Evolutionary conservation across 2,113 vertebrate species (phyloP), one percentile per base, ranked within the genome.

Genomic region (Gila orcuttii): DNA sequence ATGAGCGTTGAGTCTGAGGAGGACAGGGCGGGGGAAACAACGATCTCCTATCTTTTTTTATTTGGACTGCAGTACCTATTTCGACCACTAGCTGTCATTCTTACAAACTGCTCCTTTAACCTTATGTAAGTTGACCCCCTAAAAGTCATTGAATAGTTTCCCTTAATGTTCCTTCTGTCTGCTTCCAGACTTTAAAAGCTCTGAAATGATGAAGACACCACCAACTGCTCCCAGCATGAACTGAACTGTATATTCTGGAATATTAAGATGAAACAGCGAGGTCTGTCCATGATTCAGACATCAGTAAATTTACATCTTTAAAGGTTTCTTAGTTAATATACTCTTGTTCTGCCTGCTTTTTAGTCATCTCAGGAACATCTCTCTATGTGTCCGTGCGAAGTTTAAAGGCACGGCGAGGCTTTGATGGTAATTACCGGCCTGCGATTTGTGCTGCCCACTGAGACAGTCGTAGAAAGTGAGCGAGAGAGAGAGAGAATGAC

Each of bases 401-500:
- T 82, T 82, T 82, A 69, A 82, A 82, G 80, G 80, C 80, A 82
- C 21, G 45, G 19, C 13, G 19, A 52, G 45, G 62, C 80, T 82
- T 82, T 69, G 80, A 82, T 82, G 62, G 62, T 82, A 69, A 82
- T 82, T 82, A 82, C 80, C 62, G 25, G 62, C 42, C 25, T 81
- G 79, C n/a, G 79, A 80, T 60, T 62, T 80, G 36, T 33, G 60
- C 59, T 81, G 79, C 79, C 79, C 42, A 50, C 42, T 50, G 81
- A 76, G 47, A 86, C 59, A 19, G 45, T 39, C 3, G 13, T 15
- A 71, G 73, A 78, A 39, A 79, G 60, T 57, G 79, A 66, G 60
- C 6, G 45, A 45, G 66, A 39, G 71, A 78, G 79, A 47, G 39
- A 42, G 39, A 42, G 76, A 55, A 52, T 25, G 55, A 28, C 57